These are phyloP conservation scores for Caenorhabditis doughertyi DNA, from an alignment of 2,888 invertebrate genomes.

Conservation along the genomic window DNA sequence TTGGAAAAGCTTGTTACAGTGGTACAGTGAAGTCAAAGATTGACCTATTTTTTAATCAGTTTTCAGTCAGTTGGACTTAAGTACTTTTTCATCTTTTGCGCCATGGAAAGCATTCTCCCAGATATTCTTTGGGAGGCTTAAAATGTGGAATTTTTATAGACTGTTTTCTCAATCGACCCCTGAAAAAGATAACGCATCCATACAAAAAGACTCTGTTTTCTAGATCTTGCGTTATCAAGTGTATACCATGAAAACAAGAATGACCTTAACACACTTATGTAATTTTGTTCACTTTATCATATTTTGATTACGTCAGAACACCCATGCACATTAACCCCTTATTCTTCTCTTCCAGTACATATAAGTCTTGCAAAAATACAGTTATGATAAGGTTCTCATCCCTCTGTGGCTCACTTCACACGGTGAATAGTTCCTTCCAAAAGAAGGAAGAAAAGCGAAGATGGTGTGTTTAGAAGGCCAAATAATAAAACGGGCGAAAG, in stretches of 20 bases:
- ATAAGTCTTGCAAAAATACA: background rate
- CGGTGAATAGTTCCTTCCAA: slow-evolving; percentile 36
- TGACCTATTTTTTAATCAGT: too few relatives aligned
- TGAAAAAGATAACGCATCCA: too few relatives aligned
- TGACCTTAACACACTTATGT: slow-evolving; percentile 25
- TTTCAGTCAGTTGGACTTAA: too few relatives aligned
- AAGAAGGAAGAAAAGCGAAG: slow-evolving; percentile 2
- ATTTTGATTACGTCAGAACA: background rate
- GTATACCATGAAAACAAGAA: too few relatives aligned
- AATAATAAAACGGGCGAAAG: slow-evolving; percentile 58
- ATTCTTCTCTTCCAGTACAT: background rate
- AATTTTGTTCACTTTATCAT: slow-evolving; percentile 13
- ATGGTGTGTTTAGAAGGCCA: slow-evolving; percentile 41
- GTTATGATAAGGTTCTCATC: background rate
- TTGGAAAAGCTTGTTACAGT: background rate
- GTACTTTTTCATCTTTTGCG: too few relatives aligned
- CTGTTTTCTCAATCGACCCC: too few relatives aligned
- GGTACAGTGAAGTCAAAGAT: too few relatives aligned
- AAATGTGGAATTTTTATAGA: too few relatives aligned
- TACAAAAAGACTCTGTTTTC: too few relatives aligned
- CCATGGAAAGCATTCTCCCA: too few relatives aligned
- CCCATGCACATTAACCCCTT: background rate
- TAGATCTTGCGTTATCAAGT: background rate
- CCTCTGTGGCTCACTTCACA: slow-evolving; percentile 33
- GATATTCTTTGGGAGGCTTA: too few relatives aligned